These are phyloP conservation scores for Aramus guarauna DNA, from an alignment of 2,113 vertebrate species.

Conservation along the genomic window DNA sequence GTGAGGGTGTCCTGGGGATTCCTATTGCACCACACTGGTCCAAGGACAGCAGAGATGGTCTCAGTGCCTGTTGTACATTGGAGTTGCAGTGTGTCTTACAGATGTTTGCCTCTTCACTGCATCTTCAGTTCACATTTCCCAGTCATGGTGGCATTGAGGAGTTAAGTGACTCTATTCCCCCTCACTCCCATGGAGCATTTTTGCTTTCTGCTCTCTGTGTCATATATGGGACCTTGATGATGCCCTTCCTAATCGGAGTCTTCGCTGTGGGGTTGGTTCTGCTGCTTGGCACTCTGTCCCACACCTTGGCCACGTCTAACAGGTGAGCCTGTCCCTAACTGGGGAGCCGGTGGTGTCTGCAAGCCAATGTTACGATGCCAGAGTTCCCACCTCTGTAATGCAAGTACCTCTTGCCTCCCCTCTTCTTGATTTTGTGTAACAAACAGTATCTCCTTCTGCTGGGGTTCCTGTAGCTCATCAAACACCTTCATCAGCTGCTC, in stretches of 20 bases:
- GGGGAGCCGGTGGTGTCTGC: not conserved
- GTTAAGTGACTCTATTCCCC: not conserved
- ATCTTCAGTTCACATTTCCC: not conserved
- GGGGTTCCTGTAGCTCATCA: not conserved
- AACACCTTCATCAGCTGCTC: not conserved
- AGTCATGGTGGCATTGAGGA: rapidly evolving
- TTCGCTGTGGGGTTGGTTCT: not conserved
- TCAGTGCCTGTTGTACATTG: not conserved
- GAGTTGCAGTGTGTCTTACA: not conserved
- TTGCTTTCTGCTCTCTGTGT: not conserved
- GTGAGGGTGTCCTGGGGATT: not conserved
- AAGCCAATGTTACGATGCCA: not conserved
- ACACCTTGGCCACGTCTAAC: not conserved
- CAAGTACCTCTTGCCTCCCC: not conserved
- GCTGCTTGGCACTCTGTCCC: not conserved
- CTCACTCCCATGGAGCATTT: not conserved
- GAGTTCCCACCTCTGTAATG: not conserved
- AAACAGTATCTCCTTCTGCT: not conserved
- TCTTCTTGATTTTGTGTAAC: not conserved
- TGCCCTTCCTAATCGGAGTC: not conserved
- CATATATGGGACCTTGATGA: too few species aligned
- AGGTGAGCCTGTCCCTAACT: not conserved
- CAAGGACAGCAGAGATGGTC: not conserved
- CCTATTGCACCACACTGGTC: not conserved
- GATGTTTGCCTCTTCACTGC: rapidly evolving